A percentile compares a stretch with the other conserved stretches of the same genome.
These are phyloP conservation scores for Epizoanthus rinbou DNA, from an alignment of 92 coral and sea anemone species.

Conservation along the genomic window DNA sequence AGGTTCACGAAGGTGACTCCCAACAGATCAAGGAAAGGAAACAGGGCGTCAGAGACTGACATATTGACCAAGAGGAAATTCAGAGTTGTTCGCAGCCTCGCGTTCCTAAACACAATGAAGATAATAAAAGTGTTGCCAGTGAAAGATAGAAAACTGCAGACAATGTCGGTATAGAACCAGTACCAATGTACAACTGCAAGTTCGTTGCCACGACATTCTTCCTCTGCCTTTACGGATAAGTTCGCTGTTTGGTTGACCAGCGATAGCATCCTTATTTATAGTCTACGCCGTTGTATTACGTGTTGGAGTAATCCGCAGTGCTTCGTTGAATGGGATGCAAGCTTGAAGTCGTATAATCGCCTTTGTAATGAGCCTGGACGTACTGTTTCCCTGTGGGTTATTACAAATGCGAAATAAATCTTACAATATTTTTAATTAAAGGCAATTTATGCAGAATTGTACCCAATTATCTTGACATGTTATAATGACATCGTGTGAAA, in stretches of 20 bases:
- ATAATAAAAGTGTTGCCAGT: constrained; percentile 24
- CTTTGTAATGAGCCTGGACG: too few species aligned
- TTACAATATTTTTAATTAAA: too few species aligned
- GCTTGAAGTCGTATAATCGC: too few species aligned
- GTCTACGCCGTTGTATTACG: too few species aligned
- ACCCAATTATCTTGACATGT: too few species aligned
- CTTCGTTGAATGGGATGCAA: too few species aligned
- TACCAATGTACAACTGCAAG: constrained; percentile 6
- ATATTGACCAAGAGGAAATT: constrained; percentile 19
- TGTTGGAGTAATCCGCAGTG: too few species aligned
- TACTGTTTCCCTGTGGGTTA: too few species aligned
- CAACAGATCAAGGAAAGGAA: constrained; percentile 22
- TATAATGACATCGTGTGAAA: too few species aligned
- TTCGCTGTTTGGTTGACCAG: not conserved
- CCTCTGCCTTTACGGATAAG: not conserved
- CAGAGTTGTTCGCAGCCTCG: constrained; percentile 13
- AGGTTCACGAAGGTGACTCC: not conserved
- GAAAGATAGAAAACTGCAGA: constrained; percentile 4
- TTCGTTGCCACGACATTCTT: not conserved
- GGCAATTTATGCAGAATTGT: too few species aligned
- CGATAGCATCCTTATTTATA: not conserved
- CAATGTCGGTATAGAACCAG: constrained; percentile 20
- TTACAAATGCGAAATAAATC: too few species aligned
- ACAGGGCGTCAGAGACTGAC: constrained; percentile 21
- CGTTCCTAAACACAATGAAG: constrained; percentile 6